phyloP scores from a whole-genome alignment of 2,797 vertebrate species.

The Lycodopsis pacificus region DNA sequence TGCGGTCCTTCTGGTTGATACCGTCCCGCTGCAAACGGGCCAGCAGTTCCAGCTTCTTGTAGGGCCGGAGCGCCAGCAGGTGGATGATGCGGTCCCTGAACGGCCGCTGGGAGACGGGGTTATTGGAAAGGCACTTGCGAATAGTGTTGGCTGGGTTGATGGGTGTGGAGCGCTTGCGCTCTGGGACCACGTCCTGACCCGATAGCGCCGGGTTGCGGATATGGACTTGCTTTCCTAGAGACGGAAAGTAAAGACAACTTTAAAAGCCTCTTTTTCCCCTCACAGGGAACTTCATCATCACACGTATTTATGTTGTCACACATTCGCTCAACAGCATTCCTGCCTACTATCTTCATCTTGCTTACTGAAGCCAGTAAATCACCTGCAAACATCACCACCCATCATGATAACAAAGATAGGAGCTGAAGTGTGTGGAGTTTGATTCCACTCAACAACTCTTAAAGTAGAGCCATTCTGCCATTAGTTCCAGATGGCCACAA shows the following conservation, averaged over 20 bases:
- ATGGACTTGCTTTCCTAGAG: constrained; percentile 88
- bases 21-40: constrained; percentile 92
- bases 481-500: background rate
- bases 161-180: constrained; percentile 91
- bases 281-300: background rate
- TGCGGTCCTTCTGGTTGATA: constrained; percentile 92
- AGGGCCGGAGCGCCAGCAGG: constrained; percentile 90
- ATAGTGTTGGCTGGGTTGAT: constrained; percentile 91
- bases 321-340: background rate
- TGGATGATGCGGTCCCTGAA: constrained; percentile 92
- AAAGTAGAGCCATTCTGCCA: background rate
- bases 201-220: constrained; percentile 87
- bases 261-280: background rate
- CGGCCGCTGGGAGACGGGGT: constrained; percentile 86
- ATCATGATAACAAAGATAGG: background rate
- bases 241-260: constrained; percentile 16
- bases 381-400: background rate
- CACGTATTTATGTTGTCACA: background rate
- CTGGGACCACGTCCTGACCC: constrained; percentile 84
- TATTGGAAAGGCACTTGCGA: constrained; percentile 86
- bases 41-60: constrained; percentile 94
- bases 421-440: background rate
- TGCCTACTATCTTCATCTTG: background rate
- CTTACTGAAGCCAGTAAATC: background rate
- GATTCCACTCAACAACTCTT: background rate